Conservation (phyloP, 2,888 invertebrate genomes). For the Protula sp. region DNA sequence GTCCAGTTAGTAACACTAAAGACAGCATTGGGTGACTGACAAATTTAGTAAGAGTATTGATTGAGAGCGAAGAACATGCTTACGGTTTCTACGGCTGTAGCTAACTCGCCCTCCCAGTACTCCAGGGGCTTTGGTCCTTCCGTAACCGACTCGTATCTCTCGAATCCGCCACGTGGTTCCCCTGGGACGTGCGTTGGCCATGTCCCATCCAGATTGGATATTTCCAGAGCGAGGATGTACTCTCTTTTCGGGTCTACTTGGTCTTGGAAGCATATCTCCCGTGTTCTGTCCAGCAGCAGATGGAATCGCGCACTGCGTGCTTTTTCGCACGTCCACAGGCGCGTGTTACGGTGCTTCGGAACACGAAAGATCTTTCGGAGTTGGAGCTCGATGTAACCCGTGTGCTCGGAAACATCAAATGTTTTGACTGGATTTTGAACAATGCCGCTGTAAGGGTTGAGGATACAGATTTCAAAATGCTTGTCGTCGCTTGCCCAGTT, state of each 20-base stretch:
- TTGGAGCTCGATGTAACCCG: conserved; percentile 23
- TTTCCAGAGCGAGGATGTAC: conserved; percentile 25
- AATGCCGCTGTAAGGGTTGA: conserved; percentile 22
- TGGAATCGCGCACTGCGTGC: conserved; percentile 13
- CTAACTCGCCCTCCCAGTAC: conserved; percentile 20
- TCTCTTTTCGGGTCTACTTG: conserved; percentile 11
- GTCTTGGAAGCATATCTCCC: conserved; percentile 17
- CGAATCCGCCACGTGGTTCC: conserved; percentile 17
- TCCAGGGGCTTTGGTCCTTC: not conserved
- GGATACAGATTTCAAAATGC: conserved; percentile 24
- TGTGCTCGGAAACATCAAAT: conserved; percentile 21
- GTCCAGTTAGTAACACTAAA: no score
- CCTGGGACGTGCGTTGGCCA: conserved; percentile 22
- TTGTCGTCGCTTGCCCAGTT: conserved; percentile 26
- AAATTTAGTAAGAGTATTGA: no score
- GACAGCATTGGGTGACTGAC: no score
- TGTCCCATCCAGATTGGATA: conserved; percentile 10
- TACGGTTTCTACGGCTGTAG: conserved; percentile 15
- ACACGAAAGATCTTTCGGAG: conserved; percentile 21
- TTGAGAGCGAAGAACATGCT: not conserved
- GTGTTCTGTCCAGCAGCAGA: conserved; percentile 15
- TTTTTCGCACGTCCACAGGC: conserved; percentile 25
- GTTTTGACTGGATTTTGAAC: conserved; percentile 20
- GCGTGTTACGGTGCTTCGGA: conserved; percentile 8
- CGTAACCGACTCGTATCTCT: conserved; percentile 6